Evolutionary conservation across 1,140 invertebrate genomes (phyloP).

Genomic region (Sarcophaga peregrina): DNA sequence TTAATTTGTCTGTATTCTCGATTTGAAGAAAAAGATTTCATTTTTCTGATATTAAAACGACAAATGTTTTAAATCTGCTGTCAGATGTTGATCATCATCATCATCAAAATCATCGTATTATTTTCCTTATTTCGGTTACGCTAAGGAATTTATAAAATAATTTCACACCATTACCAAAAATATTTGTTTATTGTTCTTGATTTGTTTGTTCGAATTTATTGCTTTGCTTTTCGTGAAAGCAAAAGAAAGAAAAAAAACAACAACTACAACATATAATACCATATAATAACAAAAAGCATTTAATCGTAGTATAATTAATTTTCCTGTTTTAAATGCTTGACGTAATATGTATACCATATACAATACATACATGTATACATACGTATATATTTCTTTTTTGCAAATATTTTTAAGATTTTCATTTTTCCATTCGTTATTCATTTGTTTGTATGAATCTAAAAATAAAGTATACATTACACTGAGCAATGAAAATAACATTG

Average conservation of each 20-base stretch:
- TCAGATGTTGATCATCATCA: constrained; percentile 24
- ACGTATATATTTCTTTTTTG: neutral
- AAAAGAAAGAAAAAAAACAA: neutral
- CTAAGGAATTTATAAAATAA: neutral
- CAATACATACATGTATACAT: too few species aligned
- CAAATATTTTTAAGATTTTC: neutral
- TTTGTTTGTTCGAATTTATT: neutral
- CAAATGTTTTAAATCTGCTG: constrained; percentile 31
- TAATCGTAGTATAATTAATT: constrained; percentile 10
- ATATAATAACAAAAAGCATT: neutral
- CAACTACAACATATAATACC: neutral
- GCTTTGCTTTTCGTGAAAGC: neutral
- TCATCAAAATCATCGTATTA: neutral
- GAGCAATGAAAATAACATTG: constrained; percentile 50
- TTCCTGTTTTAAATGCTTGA: constrained; percentile 6
- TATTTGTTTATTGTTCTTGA: constrained; percentile 25
- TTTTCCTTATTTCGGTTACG: neutral
- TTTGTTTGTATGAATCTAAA: constrained; percentile 32
- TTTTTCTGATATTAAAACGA: neutral
- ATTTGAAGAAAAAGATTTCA: too few species aligned
- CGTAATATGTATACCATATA: neutral
- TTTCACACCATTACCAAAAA: neutral
- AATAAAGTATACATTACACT: constrained; percentile 39
- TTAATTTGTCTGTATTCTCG: too few species aligned
- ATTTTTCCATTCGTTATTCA: constrained; percentile 32